phyloP scores from a whole-genome alignment of 2,888 invertebrate species.

The Trichogramma dendrolimi region DNA sequence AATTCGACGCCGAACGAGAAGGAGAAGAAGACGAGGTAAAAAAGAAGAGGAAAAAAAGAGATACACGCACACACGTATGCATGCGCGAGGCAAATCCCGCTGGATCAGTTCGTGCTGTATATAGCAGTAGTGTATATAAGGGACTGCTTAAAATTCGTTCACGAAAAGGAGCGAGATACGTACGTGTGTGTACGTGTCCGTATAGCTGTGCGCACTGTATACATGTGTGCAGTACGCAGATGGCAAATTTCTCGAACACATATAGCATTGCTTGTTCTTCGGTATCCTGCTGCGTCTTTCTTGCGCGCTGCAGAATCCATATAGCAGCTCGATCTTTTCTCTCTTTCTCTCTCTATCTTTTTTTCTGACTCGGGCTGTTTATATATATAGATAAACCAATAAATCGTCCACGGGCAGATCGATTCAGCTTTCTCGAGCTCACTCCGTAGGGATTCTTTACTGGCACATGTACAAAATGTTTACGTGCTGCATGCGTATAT shows the following conservation, averaged over 20 bases:
- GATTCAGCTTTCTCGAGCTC: constrained; percentile 3
- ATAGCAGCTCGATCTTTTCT: background rate
- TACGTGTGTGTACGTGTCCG: background rate
- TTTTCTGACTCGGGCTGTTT: background rate
- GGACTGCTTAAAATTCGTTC: constrained; percentile 26
- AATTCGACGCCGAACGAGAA: background rate
- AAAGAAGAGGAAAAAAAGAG: constrained; percentile 1
- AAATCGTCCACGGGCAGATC: constrained; percentile 16
- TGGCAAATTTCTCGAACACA: constrained; percentile 13
- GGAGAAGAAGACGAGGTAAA: constrained; percentile 2
- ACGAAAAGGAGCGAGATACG: background rate
- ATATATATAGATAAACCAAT: constrained; percentile 1
- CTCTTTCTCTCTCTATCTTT: background rate
- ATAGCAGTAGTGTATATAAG: background rate
- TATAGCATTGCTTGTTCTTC: constrained; percentile 2
- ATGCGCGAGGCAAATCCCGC: constrained; percentile 15
- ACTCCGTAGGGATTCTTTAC: constrained; percentile 10
- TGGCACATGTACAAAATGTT: too few species aligned
- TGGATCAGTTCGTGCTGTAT: background rate
- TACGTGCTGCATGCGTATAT: too few species aligned
- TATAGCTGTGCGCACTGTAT: too few species aligned
- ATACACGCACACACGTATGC: background rate
- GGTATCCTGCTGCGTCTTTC: constrained; percentile 17
- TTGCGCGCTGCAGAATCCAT: background rate
- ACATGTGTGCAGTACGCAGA: constrained; percentile 1